These are phyloP conservation scores for Bacillus rossius DNA, from an alignment of 1,140 invertebrate genomes.

Conservation along the genomic window DNA sequence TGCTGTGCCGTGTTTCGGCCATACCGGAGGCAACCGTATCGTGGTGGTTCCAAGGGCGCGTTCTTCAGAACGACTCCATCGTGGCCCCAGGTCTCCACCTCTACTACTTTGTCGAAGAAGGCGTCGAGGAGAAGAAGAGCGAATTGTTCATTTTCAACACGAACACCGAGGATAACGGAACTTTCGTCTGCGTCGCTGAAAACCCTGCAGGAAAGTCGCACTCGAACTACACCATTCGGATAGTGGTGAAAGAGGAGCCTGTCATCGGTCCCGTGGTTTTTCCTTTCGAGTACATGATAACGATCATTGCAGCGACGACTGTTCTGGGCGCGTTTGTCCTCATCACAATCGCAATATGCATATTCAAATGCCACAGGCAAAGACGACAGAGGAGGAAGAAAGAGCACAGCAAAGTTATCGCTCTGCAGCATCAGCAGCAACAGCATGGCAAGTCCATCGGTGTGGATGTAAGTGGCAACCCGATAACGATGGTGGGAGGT, in stretches of 20 bases:
- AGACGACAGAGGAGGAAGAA: conserved; percentile 26
- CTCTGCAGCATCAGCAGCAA: conserved; percentile 31
- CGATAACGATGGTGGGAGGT: conserved; percentile 4
- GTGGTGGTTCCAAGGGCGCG: conserved; percentile 59
- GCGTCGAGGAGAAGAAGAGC: conserved; percentile 61
- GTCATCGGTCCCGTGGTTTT: conserved; percentile 56
- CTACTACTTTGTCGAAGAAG: conserved; percentile 62
- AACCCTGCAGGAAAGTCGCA: conserved; percentile 70
- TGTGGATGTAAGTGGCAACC: background rate
- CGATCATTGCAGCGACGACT: conserved; percentile 54
- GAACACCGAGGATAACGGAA: conserved; percentile 69
- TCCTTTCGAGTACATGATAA: conserved; percentile 60
- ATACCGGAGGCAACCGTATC: conserved; percentile 69
- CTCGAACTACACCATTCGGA: conserved; percentile 70
- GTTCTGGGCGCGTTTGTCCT: conserved; percentile 49
- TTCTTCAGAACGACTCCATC: conserved; percentile 62
- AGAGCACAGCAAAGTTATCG: conserved; percentile 37
- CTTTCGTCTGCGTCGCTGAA: conserved; percentile 72
- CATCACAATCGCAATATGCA: conserved; percentile 52
- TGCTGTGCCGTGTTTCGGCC: conserved; percentile 70
- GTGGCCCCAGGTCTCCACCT: conserved; percentile 55
- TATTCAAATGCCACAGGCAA: conserved; percentile 48
- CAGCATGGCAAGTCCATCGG: conserved; percentile 26
- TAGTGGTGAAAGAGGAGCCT: conserved; percentile 64
- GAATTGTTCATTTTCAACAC: conserved; percentile 70